Evolutionary conservation across 2,888 invertebrate species (phyloP), one percentile per base, ranked within the genome.

Genomic region (Cyrtodaria siliqua): DNA sequence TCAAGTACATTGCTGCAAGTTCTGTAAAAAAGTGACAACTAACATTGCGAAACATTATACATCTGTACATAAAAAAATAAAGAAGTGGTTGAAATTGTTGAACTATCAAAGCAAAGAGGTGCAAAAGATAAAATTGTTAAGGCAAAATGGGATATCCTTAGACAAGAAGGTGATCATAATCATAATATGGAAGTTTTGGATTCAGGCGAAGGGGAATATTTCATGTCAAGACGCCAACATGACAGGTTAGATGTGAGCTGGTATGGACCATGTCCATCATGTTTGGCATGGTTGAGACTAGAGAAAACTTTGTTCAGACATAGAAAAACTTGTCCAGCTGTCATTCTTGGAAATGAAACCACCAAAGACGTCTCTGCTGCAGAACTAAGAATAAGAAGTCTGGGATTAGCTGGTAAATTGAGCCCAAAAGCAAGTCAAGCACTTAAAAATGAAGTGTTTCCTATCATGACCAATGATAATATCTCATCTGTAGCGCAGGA

Each of bases 211-310:
- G 75, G 78, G n/a, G 68, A 82, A 62, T 29, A 78, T 4, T 63
- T 82, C 27, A 23, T 78, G 4, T 33, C 49, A 52, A 70, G 81
- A 29, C 53, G 81, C n/a, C 6, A 8, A 8, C 42, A 38, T 57
- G 57, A 9, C 9, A 18, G 20, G 8, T 23, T 40, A 2, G 33
- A 33, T 4, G 4, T 4, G 4, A n/a, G 18, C 18, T 29, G 55
- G 14, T 79, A 60, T 68, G 82, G 82, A 49, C 73, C 76, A n/a
- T 79, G 79, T 52, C 79, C 74, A 44, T 16, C 49, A 14, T 69
- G 69, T 24, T 23, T n/a, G 38, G 61, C n/a, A n/a, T 69, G 55
- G 69, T 9, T 60, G 12, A 69, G 29, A 27, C 16, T 61, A 12
- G 53, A 69, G 9, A 61, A 44, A 52, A 52, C 68, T 2, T 26